Evolutionary conservation across 2,797 vertebrate genomes (phyloP).

Genomic region (Crax fasciolata): DNA sequence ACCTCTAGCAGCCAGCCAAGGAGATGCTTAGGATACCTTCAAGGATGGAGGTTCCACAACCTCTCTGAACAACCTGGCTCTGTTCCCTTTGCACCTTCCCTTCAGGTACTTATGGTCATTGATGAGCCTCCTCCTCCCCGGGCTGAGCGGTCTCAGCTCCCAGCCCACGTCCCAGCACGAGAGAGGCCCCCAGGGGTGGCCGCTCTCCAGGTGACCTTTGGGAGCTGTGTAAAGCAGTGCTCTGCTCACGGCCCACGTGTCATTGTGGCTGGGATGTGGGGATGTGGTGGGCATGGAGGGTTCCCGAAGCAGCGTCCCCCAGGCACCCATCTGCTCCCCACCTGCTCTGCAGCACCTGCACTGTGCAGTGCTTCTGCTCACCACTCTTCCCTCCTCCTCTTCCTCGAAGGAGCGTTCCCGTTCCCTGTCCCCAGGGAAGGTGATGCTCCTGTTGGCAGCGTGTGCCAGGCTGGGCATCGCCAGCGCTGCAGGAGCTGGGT

Average conservation of each 20-base stretch:
- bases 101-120: too few relatives aligned
- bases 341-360: background rate
- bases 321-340: background rate
- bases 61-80: background rate
- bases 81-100: too few relatives aligned
- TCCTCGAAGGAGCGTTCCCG: background rate
- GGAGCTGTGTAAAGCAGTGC: background rate
- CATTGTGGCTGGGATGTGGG: fast-evolving
- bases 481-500: fast-evolving
- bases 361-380: background rate
- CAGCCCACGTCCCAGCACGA: too few relatives aligned
- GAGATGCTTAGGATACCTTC: background rate
- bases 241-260: background rate
- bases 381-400: background rate
- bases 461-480: background rate
- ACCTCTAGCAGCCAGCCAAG: background rate
- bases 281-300: fast-evolving
- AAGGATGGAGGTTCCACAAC: background rate
- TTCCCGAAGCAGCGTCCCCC: background rate
- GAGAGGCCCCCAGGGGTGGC: too few relatives aligned
- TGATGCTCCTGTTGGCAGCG: background rate
- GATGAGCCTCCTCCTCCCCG: too few relatives aligned
- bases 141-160: too few relatives aligned
- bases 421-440: background rate
- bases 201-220: background rate